A percentile compares a stretch with the other conserved stretches of the same genome.
Evolutionary conservation across 2,113 vertebrate species (phyloP).

Genomic region (Thalassarche chlororhynchos): DNA sequence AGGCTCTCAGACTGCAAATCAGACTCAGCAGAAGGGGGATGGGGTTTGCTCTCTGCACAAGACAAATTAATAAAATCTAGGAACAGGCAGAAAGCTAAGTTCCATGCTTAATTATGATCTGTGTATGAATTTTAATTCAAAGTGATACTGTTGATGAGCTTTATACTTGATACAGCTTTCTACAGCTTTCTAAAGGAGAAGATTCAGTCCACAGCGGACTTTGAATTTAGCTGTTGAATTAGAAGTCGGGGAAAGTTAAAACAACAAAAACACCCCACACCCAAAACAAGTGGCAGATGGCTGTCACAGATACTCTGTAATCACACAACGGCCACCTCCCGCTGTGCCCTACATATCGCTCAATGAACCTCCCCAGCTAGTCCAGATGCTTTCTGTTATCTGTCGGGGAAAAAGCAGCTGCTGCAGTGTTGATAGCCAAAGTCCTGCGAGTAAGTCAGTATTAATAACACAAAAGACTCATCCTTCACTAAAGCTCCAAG

Average conservation of each 20-base stretch:
- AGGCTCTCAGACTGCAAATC: not conserved
- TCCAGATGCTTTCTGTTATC: slow-evolving; percentile 24
- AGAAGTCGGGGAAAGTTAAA: not conserved
- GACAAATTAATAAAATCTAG: not conserved
- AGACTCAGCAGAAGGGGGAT: not conserved
- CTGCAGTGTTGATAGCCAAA: rapidly evolving
- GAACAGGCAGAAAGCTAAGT: not conserved
- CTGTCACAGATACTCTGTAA: not conserved
- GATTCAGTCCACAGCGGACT: rapidly evolving
- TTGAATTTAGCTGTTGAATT: not conserved
- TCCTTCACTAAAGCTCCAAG: not conserved
- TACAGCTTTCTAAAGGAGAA: not conserved
- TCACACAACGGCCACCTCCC: not conserved
- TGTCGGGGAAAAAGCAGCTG: not conserved
- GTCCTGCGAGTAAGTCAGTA: not conserved
- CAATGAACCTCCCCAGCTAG: not conserved
- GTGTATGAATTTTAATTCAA: not conserved
- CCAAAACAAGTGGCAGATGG: not conserved
- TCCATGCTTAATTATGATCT: not conserved
- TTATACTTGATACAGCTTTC: not conserved
- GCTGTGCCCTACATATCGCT: not conserved
- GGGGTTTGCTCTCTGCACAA: not conserved
- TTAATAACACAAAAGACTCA: not conserved
- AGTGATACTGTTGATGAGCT: not conserved
- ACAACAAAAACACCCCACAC: not conserved